Conservation (phyloP, 2,797 vertebrate species). For the Xiphorhynchus erythropygius region DNA sequence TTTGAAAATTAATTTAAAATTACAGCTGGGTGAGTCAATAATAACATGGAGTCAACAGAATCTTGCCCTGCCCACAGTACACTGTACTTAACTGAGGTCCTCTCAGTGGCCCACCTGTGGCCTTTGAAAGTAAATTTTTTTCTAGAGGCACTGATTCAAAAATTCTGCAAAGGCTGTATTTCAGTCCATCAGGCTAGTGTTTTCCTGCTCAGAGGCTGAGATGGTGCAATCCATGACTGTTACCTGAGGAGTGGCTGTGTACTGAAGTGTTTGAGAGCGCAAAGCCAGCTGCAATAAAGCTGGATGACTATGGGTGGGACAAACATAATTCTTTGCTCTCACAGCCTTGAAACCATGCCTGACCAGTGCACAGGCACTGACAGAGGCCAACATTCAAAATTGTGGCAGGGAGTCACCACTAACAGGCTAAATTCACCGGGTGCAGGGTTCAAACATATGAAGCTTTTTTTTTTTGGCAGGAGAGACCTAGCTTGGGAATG, state of each 20-base stretch:
- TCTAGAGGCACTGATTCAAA: neutral
- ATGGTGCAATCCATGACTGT: neutral
- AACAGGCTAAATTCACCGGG: neutral
- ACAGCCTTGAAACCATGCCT: neutral
- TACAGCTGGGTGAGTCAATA: neutral
- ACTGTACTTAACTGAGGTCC: neutral
- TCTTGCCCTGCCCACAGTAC: neutral
- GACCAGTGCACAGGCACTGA: neutral
- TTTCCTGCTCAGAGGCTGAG: neutral
- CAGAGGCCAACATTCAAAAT: neutral
- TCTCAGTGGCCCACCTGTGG: neutral
- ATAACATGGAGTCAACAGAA: neutral
- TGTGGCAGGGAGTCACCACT: neutral
- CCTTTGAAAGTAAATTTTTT: neutral
- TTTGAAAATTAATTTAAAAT: neutral
- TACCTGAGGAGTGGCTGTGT: neutral
- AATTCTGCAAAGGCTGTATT: neutral
- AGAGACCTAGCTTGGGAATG: neutral
- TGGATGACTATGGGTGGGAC: neutral
- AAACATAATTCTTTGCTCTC: neutral
- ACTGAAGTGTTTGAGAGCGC: neutral
- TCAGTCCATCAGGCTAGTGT: neutral
- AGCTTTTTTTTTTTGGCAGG: neutral
- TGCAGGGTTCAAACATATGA: neutral
- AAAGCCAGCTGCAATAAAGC: neutral